Conservation (phyloP, 2,113 vertebrate genomes). For the Narcine bancroftii region DNA sequence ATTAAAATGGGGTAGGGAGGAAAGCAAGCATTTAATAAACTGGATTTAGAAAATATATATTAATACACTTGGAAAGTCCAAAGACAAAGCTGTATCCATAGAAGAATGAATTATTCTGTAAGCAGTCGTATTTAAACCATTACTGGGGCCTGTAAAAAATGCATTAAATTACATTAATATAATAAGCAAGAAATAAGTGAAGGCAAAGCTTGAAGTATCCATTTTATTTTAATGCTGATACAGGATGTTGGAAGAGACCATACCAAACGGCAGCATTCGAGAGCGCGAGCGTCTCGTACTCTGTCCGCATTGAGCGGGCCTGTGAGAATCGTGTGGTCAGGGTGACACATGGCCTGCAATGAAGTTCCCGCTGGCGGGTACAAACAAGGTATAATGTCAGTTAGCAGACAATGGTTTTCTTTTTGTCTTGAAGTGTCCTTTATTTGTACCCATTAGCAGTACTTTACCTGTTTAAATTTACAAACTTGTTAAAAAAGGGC, state of each 20-base stretch:
- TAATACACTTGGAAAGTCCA: slow-evolving; percentile 93
- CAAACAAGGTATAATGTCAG: slow-evolving; percentile 99
- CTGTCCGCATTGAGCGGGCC: slow-evolving; percentile 99
- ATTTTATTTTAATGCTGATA: slow-evolving; percentile 96
- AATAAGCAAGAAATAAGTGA: slow-evolving; percentile 85
- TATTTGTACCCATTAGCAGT: slow-evolving; percentile 98
- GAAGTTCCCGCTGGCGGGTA: slow-evolving; percentile 99
- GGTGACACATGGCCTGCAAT: slow-evolving; percentile 98
- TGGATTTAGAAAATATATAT: slow-evolving; percentile 90
- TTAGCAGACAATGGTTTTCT: slow-evolving; percentile 94
- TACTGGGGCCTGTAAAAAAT: slow-evolving; percentile 99
- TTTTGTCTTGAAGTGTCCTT: slow-evolving; percentile 83
- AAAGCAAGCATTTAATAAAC: slow-evolving; percentile 90
- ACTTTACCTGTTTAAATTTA: slow-evolving; percentile 99
- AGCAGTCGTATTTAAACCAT: slow-evolving; percentile 88
- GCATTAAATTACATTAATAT: slow-evolving; percentile 90
- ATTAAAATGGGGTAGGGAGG: slow-evolving; percentile 70
- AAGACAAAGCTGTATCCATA: slow-evolving; percentile 98
- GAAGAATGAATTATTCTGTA: slow-evolving; percentile 94
- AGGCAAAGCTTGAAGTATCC: slow-evolving; percentile 96
- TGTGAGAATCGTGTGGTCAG: slow-evolving; percentile 99
- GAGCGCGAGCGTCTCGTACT: slow-evolving; percentile 99
- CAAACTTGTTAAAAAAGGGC: slow-evolving; percentile 87
- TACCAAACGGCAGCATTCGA: slow-evolving; percentile 99
- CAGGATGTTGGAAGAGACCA: slow-evolving; percentile 99